Base-by-base conservation (phyloP, 2,113 vertebrate genomes). In the Rhinogobius similis region DNA sequence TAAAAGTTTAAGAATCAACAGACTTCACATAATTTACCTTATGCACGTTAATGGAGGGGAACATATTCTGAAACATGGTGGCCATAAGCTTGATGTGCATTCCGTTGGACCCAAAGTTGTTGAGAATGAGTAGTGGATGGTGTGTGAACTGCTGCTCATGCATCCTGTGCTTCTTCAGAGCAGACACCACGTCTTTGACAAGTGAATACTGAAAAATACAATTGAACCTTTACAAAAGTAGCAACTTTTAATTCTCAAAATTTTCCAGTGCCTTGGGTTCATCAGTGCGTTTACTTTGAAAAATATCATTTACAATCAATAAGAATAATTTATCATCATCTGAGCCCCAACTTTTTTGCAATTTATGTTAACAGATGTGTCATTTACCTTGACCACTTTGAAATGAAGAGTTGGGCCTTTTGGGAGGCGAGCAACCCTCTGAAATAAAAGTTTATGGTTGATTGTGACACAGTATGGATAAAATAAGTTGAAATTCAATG, bases 1-100 rank as follows among this genome's bases (percentile, higher is more conserved):
- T 29, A 32, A 29, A 52, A 52, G 72, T 32, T 14, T 67, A 52
- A 38, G 50, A 56, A 38, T 11, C 23, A 0, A 41, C 62, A 10
- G 8, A 11, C 20, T 1, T 10, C 16, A 0, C 14, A 16, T 5
- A 10, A 1, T 6, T 1, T 72, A 97, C 97, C 93, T 89, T 94
- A 82, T 97, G 95, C 62, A 98, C 95, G 0, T 97, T 98, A 82
- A 98, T 96, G 65, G 95, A 95, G 0, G 96, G 96, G 21, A 98
- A 96, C 92, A 98, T 94, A 86, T 98, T 95, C 85, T 98, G 97
- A 82, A 98, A 96, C 94, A 97, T 96, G 70, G 92, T 95, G 70
- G 95, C 94, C 94, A 96, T 97, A 41, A 98, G 91, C 82, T 97
- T 97, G 72, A 98, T 53, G 0, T 98, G 96, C 93, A 98, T 97